phyloP scores from a whole-genome alignment of 2,888 invertebrate species.

The Melanostoma mellinum region DNA sequence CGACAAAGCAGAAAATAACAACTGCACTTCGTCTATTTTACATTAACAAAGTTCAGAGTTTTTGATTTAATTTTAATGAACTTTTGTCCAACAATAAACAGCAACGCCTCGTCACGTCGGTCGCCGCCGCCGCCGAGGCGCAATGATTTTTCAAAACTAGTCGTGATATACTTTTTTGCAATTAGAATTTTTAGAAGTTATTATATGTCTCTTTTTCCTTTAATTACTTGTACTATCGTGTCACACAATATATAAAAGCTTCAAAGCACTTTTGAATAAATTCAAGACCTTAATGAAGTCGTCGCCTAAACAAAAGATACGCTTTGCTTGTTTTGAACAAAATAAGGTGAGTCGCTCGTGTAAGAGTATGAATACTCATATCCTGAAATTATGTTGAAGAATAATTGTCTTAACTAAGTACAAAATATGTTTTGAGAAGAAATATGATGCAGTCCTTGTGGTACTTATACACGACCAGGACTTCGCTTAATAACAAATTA shows the following conservation, averaged over 20 bases:
- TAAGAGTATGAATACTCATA: conserved; percentile 58
- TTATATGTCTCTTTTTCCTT: neutral
- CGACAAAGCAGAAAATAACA: no score
- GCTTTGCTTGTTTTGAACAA: conserved; percentile 49
- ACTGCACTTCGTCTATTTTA: no score
- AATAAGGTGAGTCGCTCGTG: conserved; percentile 41
- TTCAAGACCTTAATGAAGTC: conserved; percentile 58
- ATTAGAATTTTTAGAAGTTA: neutral
- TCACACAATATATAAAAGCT: conserved; percentile 1
- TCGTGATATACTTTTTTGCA: conserved; percentile 7
- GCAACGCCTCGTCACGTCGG: no score
- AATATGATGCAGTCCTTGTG: conserved; percentile 61
- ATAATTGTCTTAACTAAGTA: conserved; percentile 70
- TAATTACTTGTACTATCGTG: conserved; percentile 33
- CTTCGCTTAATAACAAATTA: conserved; percentile 70
- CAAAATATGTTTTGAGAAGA: conserved; percentile 65
- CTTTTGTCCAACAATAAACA: no score
- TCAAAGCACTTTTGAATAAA: conserved; percentile 26
- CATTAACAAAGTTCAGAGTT: no score
- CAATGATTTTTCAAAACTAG: neutral
- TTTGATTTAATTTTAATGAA: no score
- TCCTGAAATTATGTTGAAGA: conserved; percentile 69
- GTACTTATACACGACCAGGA: conserved; percentile 60
- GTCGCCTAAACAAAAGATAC: conserved; percentile 54
- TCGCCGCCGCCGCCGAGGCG: no score